phyloP scores from a whole-genome alignment of 2,797 vertebrate genomes.

The Ficedula albicollis region DNA sequence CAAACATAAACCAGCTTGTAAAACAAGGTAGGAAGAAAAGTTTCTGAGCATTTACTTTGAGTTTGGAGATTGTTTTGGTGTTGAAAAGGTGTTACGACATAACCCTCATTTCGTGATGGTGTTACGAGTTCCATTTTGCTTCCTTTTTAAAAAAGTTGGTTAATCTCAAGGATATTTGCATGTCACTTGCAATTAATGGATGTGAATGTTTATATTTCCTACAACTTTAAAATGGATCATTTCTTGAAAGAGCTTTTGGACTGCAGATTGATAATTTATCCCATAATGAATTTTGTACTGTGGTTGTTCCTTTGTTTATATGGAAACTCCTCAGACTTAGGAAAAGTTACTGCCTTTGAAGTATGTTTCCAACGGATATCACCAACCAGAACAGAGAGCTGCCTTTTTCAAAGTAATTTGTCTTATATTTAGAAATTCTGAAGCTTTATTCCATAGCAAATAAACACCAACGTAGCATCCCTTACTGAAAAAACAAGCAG shows the following conservation, averaged over 20 bases:
- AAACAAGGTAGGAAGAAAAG: background rate
- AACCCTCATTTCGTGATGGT: background rate
- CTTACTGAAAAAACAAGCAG: background rate
- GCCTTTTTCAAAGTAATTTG: background rate
- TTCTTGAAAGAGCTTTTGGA: background rate
- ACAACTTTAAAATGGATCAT: background rate
- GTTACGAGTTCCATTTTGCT: rapidly evolving
- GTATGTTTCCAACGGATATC: background rate
- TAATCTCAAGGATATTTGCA: background rate
- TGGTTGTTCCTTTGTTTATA: background rate
- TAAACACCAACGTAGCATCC: background rate
- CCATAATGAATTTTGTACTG: background rate
- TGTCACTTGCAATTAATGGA: background rate
- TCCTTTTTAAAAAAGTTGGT: background rate
- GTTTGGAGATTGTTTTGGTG: background rate
- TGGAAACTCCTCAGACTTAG: background rate
- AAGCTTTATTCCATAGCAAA: background rate
- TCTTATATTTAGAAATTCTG: background rate
- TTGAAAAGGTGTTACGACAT: rapidly evolving
- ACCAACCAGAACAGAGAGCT: background rate
- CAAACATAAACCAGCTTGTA: background rate
- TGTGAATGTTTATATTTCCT: background rate
- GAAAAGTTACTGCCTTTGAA: background rate
- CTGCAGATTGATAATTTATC: background rate
- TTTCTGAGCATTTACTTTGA: background rate